Percentiles rank a stretch among this genome's conserved stretches.
Evolutionary conservation across 2,888 invertebrate species (phyloP).

Genomic region (Linnaemya tessellans): DNA sequence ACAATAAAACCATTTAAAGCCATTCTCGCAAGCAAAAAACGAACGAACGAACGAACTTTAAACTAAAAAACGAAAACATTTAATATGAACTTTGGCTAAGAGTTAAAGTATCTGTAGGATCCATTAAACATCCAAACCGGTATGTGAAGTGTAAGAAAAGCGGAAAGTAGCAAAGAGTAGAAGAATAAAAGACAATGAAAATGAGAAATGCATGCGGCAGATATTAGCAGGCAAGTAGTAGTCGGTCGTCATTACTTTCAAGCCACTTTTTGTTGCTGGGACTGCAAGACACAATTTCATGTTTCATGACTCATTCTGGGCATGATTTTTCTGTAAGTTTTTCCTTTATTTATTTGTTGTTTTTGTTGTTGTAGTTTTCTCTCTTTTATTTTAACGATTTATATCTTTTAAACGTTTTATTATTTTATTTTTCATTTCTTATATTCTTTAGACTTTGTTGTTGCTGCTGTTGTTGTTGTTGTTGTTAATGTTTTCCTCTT

Average conservation of each 20-base stretch:
- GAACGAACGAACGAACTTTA: slow-evolving; percentile 40
- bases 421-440: slow-evolving; percentile 2
- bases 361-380: neutral
- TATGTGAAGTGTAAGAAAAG: slow-evolving; percentile 46
- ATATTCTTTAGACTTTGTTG: slow-evolving; percentile 30
- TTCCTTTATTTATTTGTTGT: neutral
- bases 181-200: slow-evolving; percentile 7
- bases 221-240: slow-evolving; percentile 34
- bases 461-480: slow-evolving; percentile 16
- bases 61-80: slow-evolving; percentile 18
- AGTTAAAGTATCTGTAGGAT: slow-evolving; percentile 41
- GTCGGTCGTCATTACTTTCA: slow-evolving; percentile 17
- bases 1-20: neutral
- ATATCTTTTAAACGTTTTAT: slow-evolving; percentile 67
- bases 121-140: slow-evolving; percentile 61
- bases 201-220: neutral
- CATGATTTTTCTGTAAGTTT: slow-evolving; percentile 55
- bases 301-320: slow-evolving; percentile 67
- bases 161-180: slow-evolving; percentile 27
- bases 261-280: slow-evolving; percentile 49
- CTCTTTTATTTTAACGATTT: slow-evolving; percentile 61
- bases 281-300: slow-evolving; percentile 14
- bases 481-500: slow-evolving; percentile 6
- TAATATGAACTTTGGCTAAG: slow-evolving; percentile 36
- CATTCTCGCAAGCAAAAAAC: too few relatives aligned